A percentile compares a stretch with the other conserved stretches of the same genome.
Conservation (phyloP, 2,888 invertebrate genomes). For the Diploptera punctata region DNA sequence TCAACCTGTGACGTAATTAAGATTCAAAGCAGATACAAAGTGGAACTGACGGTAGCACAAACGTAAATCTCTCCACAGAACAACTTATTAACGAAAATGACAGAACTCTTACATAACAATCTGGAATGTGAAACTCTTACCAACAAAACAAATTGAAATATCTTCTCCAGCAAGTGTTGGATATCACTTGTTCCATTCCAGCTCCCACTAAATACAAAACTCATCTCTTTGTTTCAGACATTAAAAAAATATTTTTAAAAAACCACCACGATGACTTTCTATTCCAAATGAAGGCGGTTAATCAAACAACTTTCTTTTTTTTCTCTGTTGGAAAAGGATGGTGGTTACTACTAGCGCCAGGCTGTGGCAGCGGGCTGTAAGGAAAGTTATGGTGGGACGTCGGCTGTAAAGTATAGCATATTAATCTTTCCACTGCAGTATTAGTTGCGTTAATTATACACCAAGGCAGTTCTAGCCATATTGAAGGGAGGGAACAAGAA, state of each 20-base stretch:
- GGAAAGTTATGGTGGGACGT: conserved; percentile 18
- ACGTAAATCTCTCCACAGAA: too few relatives aligned
- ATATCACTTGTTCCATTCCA: neutral
- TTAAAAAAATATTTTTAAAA: conserved; percentile 12
- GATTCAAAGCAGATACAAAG: too few relatives aligned
- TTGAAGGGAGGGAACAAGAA: conserved; percentile 8
- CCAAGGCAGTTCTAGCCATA: conserved; percentile 22
- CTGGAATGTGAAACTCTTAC: too few relatives aligned
- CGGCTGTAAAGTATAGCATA: conserved; percentile 30
- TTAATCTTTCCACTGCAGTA: conserved; percentile 30
- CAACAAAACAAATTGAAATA: too few relatives aligned
- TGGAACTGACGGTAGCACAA: too few relatives aligned
- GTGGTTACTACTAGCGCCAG: neutral
- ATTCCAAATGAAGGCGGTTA: conserved; percentile 25
- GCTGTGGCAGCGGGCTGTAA: conserved; percentile 4
- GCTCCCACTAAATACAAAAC: neutral
- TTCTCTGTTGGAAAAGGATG: neutral
- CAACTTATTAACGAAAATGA: too few relatives aligned
- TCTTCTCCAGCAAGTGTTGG: neutral
- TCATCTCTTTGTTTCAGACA: neutral
- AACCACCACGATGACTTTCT: conserved; percentile 15
- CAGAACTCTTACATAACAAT: too few relatives aligned
- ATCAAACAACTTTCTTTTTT: conserved; percentile 15
- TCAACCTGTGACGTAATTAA: too few relatives aligned
- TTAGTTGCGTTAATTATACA: conserved; percentile 30